Evolutionary conservation across 2,888 invertebrate species (phyloP).

Genomic region (Palloptera scutellata): DNA sequence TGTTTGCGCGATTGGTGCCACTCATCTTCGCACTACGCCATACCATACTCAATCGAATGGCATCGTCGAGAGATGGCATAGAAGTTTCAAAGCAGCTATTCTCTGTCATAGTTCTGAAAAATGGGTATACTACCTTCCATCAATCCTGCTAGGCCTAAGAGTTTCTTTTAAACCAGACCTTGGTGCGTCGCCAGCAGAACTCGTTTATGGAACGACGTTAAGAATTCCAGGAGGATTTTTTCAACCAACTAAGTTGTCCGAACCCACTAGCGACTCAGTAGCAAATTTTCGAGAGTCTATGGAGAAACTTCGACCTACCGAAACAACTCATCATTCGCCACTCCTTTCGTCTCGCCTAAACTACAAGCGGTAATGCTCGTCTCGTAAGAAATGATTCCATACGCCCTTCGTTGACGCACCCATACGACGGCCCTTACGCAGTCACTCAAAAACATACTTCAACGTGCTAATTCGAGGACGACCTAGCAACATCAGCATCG

Average conservation of each 20-base stretch:
- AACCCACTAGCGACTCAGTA: not conserved
- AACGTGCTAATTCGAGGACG: not conserved
- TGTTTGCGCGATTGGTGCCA: too few relatives aligned
- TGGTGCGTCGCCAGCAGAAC: too few relatives aligned
- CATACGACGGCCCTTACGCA: constrained; percentile 23
- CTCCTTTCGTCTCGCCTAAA: not conserved
- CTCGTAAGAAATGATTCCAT: constrained; percentile 19
- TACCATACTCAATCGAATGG: too few relatives aligned
- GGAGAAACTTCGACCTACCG: not conserved
- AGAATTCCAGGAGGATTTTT: not conserved
- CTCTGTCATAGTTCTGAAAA: too few relatives aligned
- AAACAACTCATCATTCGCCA: constrained; percentile 4
- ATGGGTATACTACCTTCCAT: too few relatives aligned
- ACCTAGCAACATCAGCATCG: too few relatives aligned
- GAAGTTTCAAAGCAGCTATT: too few relatives aligned
- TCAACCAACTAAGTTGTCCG: not conserved
- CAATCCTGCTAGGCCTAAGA: too few relatives aligned
- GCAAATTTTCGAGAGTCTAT: not conserved
- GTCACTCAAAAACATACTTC: too few relatives aligned
- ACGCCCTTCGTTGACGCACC: constrained; percentile 2
- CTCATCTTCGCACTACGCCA: too few relatives aligned
- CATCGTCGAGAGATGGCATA: too few relatives aligned
- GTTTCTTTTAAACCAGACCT: too few relatives aligned
- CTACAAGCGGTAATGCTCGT: constrained; percentile 1
- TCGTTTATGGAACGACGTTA: not conserved